Conservation (phyloP, 2,888 invertebrate genomes). For the Drosophila fulvimacula region DNA sequence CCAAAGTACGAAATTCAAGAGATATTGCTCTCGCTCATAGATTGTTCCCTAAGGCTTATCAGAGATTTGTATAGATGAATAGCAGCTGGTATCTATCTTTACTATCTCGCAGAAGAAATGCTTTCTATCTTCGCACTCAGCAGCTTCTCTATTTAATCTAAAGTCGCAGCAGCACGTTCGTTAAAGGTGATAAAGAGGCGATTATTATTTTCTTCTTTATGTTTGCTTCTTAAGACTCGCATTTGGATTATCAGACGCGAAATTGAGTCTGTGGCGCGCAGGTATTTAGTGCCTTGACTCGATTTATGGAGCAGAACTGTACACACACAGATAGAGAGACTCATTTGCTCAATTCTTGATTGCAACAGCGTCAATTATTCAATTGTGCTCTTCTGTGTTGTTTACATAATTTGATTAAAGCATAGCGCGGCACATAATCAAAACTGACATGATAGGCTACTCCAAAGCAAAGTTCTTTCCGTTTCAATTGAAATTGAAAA, state of each 20-base stretch:
- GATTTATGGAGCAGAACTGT: constrained; percentile 16
- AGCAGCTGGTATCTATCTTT: background rate
- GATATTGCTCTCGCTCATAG: background rate
- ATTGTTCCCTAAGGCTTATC: background rate
- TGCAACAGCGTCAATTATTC: constrained; percentile 71
- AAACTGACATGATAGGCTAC: constrained; percentile 77
- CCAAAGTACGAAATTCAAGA: background rate
- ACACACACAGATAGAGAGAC: constrained; percentile 2
- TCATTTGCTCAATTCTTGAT: constrained; percentile 41
- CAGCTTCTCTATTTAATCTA: no score
- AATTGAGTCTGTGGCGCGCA: constrained; percentile 5
- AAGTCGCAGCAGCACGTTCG: background rate
- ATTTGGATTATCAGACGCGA: background rate
- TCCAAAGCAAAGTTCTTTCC: constrained; percentile 72
- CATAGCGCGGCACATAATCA: constrained; percentile 68
- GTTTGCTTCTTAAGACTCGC: background rate
- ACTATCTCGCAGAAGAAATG: background rate
- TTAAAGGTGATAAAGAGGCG: background rate
- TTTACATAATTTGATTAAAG: constrained; percentile 72
- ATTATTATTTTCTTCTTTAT: background rate
- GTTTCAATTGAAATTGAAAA: constrained; percentile 61
- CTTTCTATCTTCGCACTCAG: background rate
- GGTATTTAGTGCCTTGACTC: constrained; percentile 18
- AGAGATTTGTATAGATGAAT: background rate
- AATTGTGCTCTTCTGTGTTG: constrained; percentile 63